phyloP scores from a whole-genome alignment of 2,797 vertebrate genomes.

The Rhincodon typus region DNA sequence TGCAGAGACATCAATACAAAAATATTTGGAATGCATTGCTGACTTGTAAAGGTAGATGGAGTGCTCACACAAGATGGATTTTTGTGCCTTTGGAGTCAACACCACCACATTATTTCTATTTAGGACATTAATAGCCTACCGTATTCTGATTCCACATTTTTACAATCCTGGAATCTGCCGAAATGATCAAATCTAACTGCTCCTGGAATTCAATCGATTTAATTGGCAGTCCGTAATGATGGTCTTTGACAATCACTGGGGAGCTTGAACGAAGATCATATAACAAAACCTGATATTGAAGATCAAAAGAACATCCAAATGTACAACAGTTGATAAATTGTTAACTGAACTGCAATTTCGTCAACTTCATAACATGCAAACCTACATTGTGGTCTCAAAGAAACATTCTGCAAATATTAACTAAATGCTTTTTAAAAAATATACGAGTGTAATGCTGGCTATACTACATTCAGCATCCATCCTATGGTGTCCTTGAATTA shows the following conservation, averaged over 20 bases:
- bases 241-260: slow-evolving; percentile 86
- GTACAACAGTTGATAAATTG: neutral
- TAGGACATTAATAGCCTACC: slow-evolving; percentile 55
- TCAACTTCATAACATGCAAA: neutral
- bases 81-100: slow-evolving; percentile 39
- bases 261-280: slow-evolving; percentile 89
- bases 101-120: neutral
- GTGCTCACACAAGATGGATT: slow-evolving; percentile 43
- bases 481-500: neutral
- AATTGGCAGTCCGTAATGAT: slow-evolving; percentile 87
- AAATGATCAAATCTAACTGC: slow-evolving; percentile 79
- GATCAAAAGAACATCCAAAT: neutral
- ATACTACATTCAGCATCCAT: neutral
- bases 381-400: neutral
- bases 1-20: slow-evolving; percentile 31
- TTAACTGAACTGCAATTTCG: neutral
- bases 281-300: slow-evolving; percentile 67
- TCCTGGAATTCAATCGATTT: slow-evolving; percentile 80
- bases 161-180: slow-evolving; percentile 87
- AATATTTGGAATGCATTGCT: slow-evolving; percentile 40
- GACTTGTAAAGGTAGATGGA: slow-evolving; percentile 43
- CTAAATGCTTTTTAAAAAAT: neutral
- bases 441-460: neutral
- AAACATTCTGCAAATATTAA: neutral
- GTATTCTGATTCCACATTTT: slow-evolving; percentile 93